Base-by-base conservation (phyloP, 2,888 invertebrate species). In the Beris morrisii region DNA sequence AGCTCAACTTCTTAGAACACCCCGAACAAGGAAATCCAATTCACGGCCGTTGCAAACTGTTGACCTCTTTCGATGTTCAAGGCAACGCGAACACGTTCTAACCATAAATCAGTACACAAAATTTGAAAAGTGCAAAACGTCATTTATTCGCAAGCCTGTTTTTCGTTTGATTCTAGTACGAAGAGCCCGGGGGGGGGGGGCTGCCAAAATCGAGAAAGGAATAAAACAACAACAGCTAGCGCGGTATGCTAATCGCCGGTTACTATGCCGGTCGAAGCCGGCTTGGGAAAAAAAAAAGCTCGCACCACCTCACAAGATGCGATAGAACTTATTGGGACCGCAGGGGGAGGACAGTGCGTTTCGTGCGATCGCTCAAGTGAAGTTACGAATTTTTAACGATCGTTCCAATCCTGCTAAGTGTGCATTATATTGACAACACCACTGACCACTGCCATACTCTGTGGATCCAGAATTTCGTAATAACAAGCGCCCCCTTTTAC, bases 51-150 rank as follows among this genome's bases (percentile, higher is more conserved):
- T 65, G 65, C 65, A 65, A 65, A 56, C 46, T 65, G 46, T 56
- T 65, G 65, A 65, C 65, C 65, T 56, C 64, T 46, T 64, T 64
- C 55, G 32, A 64, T 55, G 55, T 64, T 64, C 64, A 64, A 64
- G 64, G 64, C 55, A 64, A 64, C 59, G 38, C 38, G 52, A 59
- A n/a, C 61, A 15, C 52, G 61, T 45, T 50, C 22, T 38, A 50
- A 28, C 22, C 7, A 38, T 50, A 61, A 61, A 52, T 61, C 61
- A 31, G 32, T 45, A 46, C 12, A 53, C 30, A 31, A 44, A 61
- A 30, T 43, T 22, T 48, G 38, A 59, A 58, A 58, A 59, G 31
- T 59, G 59, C 59, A 59, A 50, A 50, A 59, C 59, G 59, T 59
- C 48, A 59, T 59, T 59, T 48, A 59, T 48, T 50, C 48, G 32